Evolutionary conservation across 2,797 vertebrate species (phyloP).

Genomic region (Basileuterus tristriatus): DNA sequence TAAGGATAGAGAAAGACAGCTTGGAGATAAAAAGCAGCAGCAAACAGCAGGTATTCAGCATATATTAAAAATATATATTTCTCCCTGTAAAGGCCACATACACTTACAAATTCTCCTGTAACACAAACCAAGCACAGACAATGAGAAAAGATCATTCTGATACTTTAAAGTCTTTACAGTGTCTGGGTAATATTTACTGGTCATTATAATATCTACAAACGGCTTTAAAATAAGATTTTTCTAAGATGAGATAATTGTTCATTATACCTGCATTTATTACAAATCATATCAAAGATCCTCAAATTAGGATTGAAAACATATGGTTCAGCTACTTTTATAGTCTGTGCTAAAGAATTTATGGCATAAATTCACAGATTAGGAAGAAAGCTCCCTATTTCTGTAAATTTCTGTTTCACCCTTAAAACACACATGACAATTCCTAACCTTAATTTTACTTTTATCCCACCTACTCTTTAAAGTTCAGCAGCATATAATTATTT

Average conservation of each 20-base stretch:
- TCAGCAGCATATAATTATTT: not conserved
- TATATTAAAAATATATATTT: not conserved
- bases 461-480: not conserved
- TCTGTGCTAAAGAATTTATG: not conserved
- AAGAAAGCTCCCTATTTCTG: not conserved
- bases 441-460: not conserved
- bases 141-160: not conserved
- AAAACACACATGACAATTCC: not conserved
- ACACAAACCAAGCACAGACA: not conserved
- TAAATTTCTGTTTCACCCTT: not conserved
- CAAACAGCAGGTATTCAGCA: not conserved
- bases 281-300: not conserved
- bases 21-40: not conserved
- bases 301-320: not conserved
- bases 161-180: not conserved
- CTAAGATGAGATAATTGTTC: not conserved
- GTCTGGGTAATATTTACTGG: not conserved
- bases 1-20: not conserved
- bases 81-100: not conserved
- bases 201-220: not conserved
- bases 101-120: not conserved
- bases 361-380: not conserved
- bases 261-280: not conserved
- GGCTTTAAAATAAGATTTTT: not conserved
- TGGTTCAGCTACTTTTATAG: not conserved